Percentiles rank a stretch among this genome's conserved stretches.
phyloP scores from a whole-genome alignment of 1,140 invertebrate genomes.

The Globodera rostochiensis region DNA sequence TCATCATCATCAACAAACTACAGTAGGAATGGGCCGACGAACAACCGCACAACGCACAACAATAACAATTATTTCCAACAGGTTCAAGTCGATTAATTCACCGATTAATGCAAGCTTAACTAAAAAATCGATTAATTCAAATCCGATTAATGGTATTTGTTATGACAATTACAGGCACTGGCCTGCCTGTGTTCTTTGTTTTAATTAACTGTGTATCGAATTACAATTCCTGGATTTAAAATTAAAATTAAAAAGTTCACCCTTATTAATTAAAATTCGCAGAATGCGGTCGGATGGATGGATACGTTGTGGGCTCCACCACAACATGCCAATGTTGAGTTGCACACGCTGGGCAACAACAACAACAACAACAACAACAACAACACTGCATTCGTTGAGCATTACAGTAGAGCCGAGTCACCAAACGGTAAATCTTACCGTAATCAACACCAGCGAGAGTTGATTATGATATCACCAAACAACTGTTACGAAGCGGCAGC shows the following conservation, averaged over 20 bases:
- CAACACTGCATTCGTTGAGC: not conserved
- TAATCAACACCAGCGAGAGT: not conserved
- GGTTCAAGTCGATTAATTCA: not conserved
- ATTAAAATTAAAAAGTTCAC: no score
- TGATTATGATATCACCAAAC: not conserved
- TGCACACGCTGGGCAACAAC: not conserved
- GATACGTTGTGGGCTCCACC: not conserved
- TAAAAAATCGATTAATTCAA: no score
- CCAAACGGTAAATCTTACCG: not conserved
- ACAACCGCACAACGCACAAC: not conserved
- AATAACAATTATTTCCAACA: not conserved
- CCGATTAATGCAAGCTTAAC: no score
- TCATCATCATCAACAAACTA: not conserved
- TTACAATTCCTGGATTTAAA: no score
- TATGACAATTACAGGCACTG: not conserved
- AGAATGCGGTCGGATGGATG: not conserved
- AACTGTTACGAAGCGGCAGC: not conserved
- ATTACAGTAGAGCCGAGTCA: not conserved
- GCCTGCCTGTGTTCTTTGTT: no score
- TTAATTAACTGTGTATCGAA: no score
- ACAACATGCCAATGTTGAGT: not conserved
- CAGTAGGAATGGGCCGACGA: not conserved
- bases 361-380: conserved; percentile 1
- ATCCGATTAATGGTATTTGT: no score
- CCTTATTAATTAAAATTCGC: no score